Evolutionary conservation across 1,140 invertebrate species (phyloP).

Genomic region (Pogonus chalceus): DNA sequence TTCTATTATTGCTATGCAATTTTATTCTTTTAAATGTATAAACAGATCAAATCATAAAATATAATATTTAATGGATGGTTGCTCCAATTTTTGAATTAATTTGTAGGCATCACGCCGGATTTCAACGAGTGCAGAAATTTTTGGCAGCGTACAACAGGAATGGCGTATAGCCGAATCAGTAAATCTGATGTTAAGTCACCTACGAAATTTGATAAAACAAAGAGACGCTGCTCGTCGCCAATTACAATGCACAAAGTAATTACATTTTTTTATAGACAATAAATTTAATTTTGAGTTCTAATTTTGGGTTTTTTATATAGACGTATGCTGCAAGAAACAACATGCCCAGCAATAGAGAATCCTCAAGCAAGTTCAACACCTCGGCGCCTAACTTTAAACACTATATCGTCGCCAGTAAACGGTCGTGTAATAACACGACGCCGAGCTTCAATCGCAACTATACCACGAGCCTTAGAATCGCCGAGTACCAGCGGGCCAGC

Average conservation of each 20-base stretch:
- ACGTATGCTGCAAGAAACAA: slow-evolving; percentile 27
- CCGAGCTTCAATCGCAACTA: slow-evolving; percentile 30
- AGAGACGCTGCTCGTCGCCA: slow-evolving; percentile 30
- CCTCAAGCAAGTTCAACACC: not conserved
- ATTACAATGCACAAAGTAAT: slow-evolving; percentile 32
- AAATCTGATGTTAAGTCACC: slow-evolving; percentile 31
- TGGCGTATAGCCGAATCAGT: slow-evolving; percentile 27
- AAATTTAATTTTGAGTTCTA: not conserved
- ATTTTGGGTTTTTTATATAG: slow-evolving; percentile 17
- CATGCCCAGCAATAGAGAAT: slow-evolving; percentile 13
- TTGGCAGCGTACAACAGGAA: slow-evolving; percentile 34
- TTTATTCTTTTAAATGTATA: too few relatives aligned
- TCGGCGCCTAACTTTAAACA: not conserved
- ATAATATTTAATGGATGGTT: too few relatives aligned
- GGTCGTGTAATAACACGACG: slow-evolving; percentile 16
- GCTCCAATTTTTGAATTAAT: not conserved
- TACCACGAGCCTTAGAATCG: slow-evolving; percentile 18
- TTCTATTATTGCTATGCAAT: too few relatives aligned
- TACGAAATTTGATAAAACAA: slow-evolving; percentile 31
- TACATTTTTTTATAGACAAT: slow-evolving; percentile 1
- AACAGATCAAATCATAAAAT: too few relatives aligned
- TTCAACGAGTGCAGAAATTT: slow-evolving; percentile 25
- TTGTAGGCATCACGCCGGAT: not conserved
- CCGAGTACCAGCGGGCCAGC: not conserved
- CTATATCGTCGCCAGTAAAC: not conserved